A percentile compares a stretch with the other conserved stretches of the same genome.
These are phyloP conservation scores for Plectrocnemia conspersa DNA, from an alignment of 1,140 invertebrate genomes.

Conservation along the genomic window DNA sequence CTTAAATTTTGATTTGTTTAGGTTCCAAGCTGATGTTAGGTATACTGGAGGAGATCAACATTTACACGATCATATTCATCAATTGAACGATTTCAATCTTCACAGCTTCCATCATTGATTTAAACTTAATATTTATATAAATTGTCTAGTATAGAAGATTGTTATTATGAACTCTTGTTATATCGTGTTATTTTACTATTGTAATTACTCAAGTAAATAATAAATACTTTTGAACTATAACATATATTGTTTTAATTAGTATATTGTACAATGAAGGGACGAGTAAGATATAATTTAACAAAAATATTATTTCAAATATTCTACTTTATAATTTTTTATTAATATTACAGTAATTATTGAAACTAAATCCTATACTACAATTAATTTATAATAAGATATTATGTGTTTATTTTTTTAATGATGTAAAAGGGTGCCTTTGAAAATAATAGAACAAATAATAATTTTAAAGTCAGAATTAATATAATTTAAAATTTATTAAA, in stretches of 20 bases:
- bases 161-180: neutral
- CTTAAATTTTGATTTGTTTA: constrained; percentile 10
- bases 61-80: constrained; percentile 15
- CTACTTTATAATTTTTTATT: too few relatives aligned
- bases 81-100: constrained; percentile 1
- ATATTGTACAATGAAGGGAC: neutral
- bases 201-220: neutral
- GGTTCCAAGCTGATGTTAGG: constrained; percentile 28
- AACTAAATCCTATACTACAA: too few relatives aligned
- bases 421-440: too few relatives aligned
- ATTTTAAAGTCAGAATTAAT: too few relatives aligned
- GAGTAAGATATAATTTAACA: too few relatives aligned
- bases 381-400: too few relatives aligned
- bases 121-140: too few relatives aligned
- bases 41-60: constrained; percentile 23
- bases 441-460: too few relatives aligned
- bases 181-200: constrained; percentile 1
- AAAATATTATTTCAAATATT: too few relatives aligned
- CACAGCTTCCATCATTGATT: constrained; percentile 4
- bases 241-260: neutral
- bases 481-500: too few relatives aligned
- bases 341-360: too few relatives aligned
- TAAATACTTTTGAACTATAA: constrained; percentile 7
- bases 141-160: neutral
- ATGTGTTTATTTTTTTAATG: too few relatives aligned